Base-by-base conservation (phyloP, 2,888 invertebrate species). In the Anticlea derivata region DNA sequence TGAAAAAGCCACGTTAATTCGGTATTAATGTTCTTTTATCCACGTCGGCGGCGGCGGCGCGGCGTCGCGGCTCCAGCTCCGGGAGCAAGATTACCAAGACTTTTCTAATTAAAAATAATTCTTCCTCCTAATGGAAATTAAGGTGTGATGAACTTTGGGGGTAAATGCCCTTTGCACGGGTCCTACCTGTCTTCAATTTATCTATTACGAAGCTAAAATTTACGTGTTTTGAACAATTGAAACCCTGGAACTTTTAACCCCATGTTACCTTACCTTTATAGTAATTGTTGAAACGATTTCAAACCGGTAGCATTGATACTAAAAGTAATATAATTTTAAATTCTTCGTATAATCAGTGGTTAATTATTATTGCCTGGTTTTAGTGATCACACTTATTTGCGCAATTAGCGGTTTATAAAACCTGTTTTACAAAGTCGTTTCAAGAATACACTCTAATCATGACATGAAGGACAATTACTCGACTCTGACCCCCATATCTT, bases 41-140 rank as follows among this genome's bases (percentile, higher is more conserved):
- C 22, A n/a, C n/a, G n/a, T n/a, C n/a, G n/a, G 6, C 8, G 27
- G 24, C 13, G 43, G 17, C 17, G 8, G 35, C 7, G 24, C 1
- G 27, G 13, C 8, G n/a, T n/a, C n/a, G n/a, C 17, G 17, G 35
- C 20, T 23, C 11, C 7, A 31, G 20, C 17, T 5, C 11, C 29
- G 29, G 20, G 24, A 29, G 29, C 24, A 17, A 47, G 50, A 50
- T 53, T 43, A 39, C 38, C 23, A 8, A 43, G 46, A 37, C 41
- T 52, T 41, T 49, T 20, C 23, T 49, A 41, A 49, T 49, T 52
- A 50, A 50, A 50, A 49, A 50, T 47, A 50, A 52, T 53, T 53
- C 38, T 44, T 17, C 27, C 22, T 22, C 13, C 34, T 39, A 43
- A 31, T 45, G 43, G 5, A 52, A 48, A 43, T 26, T 34, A 23